Percentiles rank a stretch among this genome's conserved stretches.
These are phyloP conservation scores for Dynastes maya DNA, from an alignment of 2,888 invertebrate species.

Conservation along the genomic window DNA sequence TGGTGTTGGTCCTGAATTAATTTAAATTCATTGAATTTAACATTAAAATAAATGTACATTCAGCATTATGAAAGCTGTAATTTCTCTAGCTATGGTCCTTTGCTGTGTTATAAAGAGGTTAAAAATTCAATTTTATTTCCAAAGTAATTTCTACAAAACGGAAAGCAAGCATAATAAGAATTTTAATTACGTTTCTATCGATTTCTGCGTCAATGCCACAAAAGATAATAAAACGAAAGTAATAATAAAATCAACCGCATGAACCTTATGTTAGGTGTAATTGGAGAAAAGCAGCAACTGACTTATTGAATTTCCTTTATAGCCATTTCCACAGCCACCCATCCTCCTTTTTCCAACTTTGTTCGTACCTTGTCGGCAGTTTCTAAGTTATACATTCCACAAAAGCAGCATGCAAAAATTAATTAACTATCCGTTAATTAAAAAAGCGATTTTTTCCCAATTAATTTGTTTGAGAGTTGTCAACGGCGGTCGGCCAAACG, in stretches of 20 bases:
- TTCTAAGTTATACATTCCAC: constrained; percentile 25
- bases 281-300: constrained; percentile 15
- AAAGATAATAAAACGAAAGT: not conserved
- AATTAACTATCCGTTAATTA: constrained; percentile 46
- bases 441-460: constrained; percentile 50
- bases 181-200: constrained; percentile 14
- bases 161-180: not conserved
- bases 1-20: too few species aligned
- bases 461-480: constrained; percentile 50
- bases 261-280: not conserved
- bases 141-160: too few species aligned
- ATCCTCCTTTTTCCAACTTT: not conserved
- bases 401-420: constrained; percentile 42
- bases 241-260: constrained; percentile 8
- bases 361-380: not conserved
- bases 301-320: constrained; percentile 11
- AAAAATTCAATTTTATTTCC: too few species aligned
- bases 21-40: too few species aligned
- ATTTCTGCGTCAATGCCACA: not conserved
- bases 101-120: too few species aligned
- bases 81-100: too few species aligned
- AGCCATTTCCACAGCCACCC: not conserved
- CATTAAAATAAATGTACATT: too few species aligned
- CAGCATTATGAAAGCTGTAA: too few species aligned
- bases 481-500: constrained; percentile 3